phyloP scores from a whole-genome alignment of 2,797 vertebrate species.

The Pitangus sulphuratus region DNA sequence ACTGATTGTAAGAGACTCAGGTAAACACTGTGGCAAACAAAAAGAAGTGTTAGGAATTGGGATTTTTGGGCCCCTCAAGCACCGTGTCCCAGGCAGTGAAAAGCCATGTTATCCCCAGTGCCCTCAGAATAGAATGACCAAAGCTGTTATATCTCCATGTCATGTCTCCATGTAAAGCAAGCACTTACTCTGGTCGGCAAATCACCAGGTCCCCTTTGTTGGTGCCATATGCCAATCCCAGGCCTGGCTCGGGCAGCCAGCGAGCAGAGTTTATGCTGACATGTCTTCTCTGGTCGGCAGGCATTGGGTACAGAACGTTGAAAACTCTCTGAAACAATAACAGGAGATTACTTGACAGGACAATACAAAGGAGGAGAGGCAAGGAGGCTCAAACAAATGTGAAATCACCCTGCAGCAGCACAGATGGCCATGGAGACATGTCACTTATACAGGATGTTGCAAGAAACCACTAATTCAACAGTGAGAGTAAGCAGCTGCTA shows the following conservation, averaged over 20 bases:
- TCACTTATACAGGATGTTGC: neutral
- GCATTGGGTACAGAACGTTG: slow-evolving; percentile 97
- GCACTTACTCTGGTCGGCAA: slow-evolving; percentile 95
- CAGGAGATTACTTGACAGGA: slow-evolving; percentile 36
- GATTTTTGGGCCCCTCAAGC: neutral
- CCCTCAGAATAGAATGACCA: neutral
- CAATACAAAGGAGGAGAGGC: slow-evolving; percentile 17
- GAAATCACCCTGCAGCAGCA: neutral
- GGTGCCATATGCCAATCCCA: slow-evolving; percentile 96
- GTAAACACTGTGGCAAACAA: neutral
- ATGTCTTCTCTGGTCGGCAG: slow-evolving; percentile 95
- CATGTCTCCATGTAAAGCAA: neutral
- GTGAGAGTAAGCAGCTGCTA: neutral
- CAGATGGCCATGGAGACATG: neutral
- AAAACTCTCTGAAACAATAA: slow-evolving; percentile 88
- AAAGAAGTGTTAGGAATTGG: neutral
- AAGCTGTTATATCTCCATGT: neutral
- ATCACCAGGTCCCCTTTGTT: slow-evolving; percentile 99
- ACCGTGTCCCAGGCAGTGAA: neutral
- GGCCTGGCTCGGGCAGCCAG: slow-evolving; percentile 95
- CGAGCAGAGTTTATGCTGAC: slow-evolving; percentile 99
- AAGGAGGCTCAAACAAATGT: neutral
- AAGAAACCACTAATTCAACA: neutral
- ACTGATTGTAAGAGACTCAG: neutral
- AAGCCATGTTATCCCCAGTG: neutral